Evolutionary conservation across 2,888 invertebrate species (phyloP).

Genomic region (Hermodice carunculata): DNA sequence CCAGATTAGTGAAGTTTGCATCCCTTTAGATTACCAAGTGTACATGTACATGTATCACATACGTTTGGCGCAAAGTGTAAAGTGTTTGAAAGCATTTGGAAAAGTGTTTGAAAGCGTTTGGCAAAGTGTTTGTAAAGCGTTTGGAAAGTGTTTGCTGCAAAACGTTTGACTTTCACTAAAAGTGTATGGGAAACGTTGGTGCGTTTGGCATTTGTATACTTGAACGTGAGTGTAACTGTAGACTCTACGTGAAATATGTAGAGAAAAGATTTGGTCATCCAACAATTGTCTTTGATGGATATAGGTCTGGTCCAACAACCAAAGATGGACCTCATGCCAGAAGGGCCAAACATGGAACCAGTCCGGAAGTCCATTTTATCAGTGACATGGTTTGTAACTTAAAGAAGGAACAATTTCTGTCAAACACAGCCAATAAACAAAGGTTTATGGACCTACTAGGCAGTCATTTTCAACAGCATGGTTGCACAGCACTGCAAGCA

Average conservation of each 20-base stretch:
- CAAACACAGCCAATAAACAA: conserved; percentile 9
- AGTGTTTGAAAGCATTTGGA: no score
- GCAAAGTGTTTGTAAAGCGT: no score
- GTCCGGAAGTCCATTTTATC: neutral
- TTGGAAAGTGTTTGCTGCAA: no score
- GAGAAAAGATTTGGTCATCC: conserved; percentile 24
- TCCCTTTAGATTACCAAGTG: no score
- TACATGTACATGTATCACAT: no score
- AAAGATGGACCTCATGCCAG: conserved; percentile 41
- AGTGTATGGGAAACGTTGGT: no score
- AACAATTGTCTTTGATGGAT: conserved; percentile 49
- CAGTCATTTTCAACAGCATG: conserved; percentile 12
- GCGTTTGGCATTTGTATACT: no score
- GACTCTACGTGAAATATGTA: neutral
- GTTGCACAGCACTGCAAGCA: conserved; percentile 33
- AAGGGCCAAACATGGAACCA: neutral
- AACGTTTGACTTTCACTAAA: no score
- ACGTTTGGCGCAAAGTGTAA: no score
- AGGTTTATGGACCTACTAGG: neutral
- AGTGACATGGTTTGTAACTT: neutral
- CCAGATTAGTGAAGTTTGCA: no score
- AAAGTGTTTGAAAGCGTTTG: no score
- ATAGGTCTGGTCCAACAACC: conserved; percentile 36
- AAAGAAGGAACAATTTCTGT: conserved; percentile 9
- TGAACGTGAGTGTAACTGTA: no score